Base-by-base conservation (phyloP, 2,113 vertebrate species). In the Chaenocephalus aceratus region DNA sequence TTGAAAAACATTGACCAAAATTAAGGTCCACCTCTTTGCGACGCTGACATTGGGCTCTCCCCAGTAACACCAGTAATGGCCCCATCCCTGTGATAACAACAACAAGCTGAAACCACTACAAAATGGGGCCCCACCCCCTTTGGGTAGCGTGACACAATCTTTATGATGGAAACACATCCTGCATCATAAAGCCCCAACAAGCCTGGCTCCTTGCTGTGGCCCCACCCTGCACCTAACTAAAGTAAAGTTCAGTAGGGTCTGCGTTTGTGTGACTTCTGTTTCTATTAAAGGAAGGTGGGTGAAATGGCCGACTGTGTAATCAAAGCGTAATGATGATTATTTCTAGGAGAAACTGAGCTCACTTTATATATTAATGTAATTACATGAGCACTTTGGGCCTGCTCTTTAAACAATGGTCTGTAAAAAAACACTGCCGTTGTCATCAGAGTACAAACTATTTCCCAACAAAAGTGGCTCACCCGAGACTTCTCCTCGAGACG, bases 401-500 rank as follows among this genome's bases (percentile, higher is more conserved):
- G 5, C 7, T 41, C 36, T 7, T 41, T 41, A 41, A 41, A 41
- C 1, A 41, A 30, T 30, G 30, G 30, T 30, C 30, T 30, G 30
- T 30, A 30, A 0, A 41, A 41, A 41, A 5, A 21, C 16, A 14
- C 34, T 68, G 26, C 7, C 15, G 15, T 3, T 45, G 49, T 69
- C 36, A 30, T 44, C 36, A 46, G 3, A 21, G 2, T n/a, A 23
- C 61, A 5, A 6, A 45, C 13, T 61, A 21, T 49, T 62, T 52
- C 6, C 41, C 6, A 48, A 12, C 2, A 2, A n/a, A 4, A 48
- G 18, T 36, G 6, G 16, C 96, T 94, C 91, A 99, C 98, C 95
- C 97, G 94, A 54, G 97, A 97, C 87, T 98, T 99, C 92, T 99
- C 98, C 85, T 99, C 98, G 44, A 99, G 94, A 56, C 96, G 94